A percentile compares a stretch with the other conserved stretches of the same genome.
Conservation (phyloP, 2,113 vertebrate species). For the Amblyornis subalaris region DNA sequence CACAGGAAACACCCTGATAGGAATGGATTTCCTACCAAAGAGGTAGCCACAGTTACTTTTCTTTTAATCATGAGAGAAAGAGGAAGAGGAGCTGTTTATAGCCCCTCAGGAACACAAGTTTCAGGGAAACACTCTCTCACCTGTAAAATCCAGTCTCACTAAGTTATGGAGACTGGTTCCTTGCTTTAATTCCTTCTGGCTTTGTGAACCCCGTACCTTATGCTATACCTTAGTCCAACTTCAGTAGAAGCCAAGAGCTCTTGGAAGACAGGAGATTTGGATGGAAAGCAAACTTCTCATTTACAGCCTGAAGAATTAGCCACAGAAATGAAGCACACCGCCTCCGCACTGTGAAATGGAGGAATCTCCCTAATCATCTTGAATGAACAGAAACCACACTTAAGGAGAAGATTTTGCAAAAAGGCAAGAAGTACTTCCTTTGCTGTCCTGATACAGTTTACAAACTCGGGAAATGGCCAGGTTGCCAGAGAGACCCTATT, state of each 20-base stretch:
- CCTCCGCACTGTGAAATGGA: neutral
- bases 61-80: neutral
- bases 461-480: neutral
- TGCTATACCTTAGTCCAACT: neutral
- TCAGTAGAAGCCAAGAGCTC: neutral
- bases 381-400: neutral
- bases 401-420: neutral
- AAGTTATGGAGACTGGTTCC: fast-evolving
- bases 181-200: neutral
- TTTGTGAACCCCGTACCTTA: neutral
- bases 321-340: neutral
- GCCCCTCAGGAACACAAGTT: neutral
- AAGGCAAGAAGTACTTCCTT: neutral
- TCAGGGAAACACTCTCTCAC: neutral
- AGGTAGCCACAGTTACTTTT: neutral
- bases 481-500: neutral
- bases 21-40: neutral
- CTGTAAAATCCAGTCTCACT: neutral
- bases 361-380: neutral
- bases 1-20: neutral
- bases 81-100: neutral
- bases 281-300: neutral
- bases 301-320: neutral
- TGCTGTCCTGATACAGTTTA: neutral
- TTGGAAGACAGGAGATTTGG: neutral